Evolutionary conservation across 1,140 invertebrate genomes (phyloP), one percentile per base, ranked within the genome.

Genomic region (Euwallacea fornicatus): DNA sequence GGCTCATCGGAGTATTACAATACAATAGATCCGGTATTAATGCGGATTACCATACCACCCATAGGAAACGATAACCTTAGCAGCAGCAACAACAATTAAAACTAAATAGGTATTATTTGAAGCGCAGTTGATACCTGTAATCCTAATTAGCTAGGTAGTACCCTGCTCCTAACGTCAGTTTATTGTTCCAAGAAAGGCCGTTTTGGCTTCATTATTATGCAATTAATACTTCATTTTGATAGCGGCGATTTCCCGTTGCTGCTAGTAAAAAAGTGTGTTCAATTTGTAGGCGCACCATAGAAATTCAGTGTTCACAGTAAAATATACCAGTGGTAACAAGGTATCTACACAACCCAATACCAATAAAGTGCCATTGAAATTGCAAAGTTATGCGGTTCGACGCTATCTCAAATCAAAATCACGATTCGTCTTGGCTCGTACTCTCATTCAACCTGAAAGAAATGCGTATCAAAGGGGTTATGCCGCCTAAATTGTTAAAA

Each of bases 381-480:
- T 53, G 56, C 46, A 60, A 69, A 69, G 58, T 61, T 69, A 60
- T 60, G 13, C 56, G 16, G 66, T 50, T 13, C 56, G 56, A 61
- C 44, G 66, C 58, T 69, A 69, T 69, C 66, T 69, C 58, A 60
- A 69, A 69, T 69, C 66, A 69, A 61, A 60, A 69, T 69, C 66
- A 61, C 56, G 66, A 69, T 69, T 53, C 66, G 66, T 61, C 66
- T 41, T 44, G 55, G 11, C 10, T 46, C 56, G 56, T 47, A 42
- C 58, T 69, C 21, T 61, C 58, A 53, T 60, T 69, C 43, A 69
- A 69, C 42, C n/a, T 50, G 66, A 69, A 69, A 60, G 55, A 69
- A 69, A 61, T 61, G 10, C 16, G 58, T 50, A 69, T 69, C 66
- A 69, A 69, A 69, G 66, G 41, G 50, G 42, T 42, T 61, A 53